Evolutionary conservation across 2,113 vertebrate genomes (phyloP).

Genomic region (Triplophysa siluroides): DNA sequence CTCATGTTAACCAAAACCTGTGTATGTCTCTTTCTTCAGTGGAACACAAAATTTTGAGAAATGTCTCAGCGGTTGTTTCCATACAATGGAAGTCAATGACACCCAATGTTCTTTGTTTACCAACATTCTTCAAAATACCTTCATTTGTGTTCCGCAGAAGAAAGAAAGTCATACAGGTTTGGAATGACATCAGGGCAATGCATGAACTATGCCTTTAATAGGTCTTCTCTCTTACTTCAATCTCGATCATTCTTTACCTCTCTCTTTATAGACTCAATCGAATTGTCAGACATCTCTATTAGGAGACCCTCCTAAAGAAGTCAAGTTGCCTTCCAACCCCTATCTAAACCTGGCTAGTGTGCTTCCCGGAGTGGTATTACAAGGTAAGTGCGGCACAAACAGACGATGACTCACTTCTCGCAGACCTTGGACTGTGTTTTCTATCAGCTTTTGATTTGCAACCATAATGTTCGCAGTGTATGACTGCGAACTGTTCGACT

Average conservation of each 20-base stretch:
- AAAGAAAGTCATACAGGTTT: too few relatives aligned
- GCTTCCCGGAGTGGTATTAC: conserved; percentile 84
- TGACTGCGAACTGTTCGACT: not conserved
- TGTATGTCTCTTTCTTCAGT: too few relatives aligned
- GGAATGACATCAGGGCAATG: too few relatives aligned
- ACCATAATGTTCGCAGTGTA: conserved; percentile 31
- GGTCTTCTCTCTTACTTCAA: not conserved
- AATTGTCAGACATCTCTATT: conserved; percentile 88
- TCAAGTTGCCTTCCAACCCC: conserved; percentile 92
- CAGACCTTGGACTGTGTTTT: conserved; percentile 14
- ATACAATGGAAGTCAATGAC: too few relatives aligned
- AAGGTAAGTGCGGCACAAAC: conserved; percentile 68
- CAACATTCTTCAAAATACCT: too few relatives aligned
- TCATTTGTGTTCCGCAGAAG: too few relatives aligned
- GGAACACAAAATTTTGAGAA: too few relatives aligned
- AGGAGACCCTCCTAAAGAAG: conserved; percentile 94
- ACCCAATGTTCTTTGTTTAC: too few relatives aligned
- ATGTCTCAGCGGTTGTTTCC: too few relatives aligned
- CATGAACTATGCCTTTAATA: too few relatives aligned
- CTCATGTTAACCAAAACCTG: too few relatives aligned
- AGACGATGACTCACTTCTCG: conserved; percentile 16
- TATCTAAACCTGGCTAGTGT: conserved; percentile 96
- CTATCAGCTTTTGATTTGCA: conserved; percentile 38
- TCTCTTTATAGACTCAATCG: conserved; percentile 69
- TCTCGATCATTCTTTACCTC: conserved; percentile 11